Conservation (phyloP, 2,113 vertebrate species). For the Elachura formosa region DNA sequence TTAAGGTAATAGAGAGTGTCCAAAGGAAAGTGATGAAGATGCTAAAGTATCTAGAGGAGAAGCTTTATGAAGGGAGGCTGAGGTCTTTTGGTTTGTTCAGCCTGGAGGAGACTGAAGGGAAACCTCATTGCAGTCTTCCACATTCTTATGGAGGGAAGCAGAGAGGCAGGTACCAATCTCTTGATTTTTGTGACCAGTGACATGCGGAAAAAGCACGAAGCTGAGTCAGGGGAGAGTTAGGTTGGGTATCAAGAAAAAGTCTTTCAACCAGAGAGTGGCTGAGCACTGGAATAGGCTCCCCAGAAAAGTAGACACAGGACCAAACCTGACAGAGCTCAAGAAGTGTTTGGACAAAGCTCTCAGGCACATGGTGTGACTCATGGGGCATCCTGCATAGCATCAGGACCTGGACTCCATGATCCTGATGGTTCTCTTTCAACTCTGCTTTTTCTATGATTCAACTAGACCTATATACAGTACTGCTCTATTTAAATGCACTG, state of each 20-base stretch:
- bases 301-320: not conserved
- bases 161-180: not conserved
- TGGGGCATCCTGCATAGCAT: fast-evolving
- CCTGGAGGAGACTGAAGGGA: not conserved
- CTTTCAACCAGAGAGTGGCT: not conserved
- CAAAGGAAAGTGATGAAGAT: not conserved
- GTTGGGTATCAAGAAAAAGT: not conserved
- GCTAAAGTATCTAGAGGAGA: not conserved
- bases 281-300: not conserved
- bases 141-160: fast-evolving
- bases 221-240: not conserved
- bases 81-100: not conserved
- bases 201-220: not conserved
- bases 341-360: not conserved
- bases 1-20: not conserved
- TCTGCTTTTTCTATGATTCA: not conserved
- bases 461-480: not conserved
- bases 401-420: not conserved
- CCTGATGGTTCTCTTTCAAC: not conserved
- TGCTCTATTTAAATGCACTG: not conserved
- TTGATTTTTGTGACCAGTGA: not conserved
- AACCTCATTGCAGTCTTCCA: not conserved
- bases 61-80: not conserved
- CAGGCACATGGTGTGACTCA: not conserved
- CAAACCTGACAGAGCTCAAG: not conserved